phyloP scores from a whole-genome alignment of 2,113 vertebrate genomes.

The Coturnix japonica region DNA sequence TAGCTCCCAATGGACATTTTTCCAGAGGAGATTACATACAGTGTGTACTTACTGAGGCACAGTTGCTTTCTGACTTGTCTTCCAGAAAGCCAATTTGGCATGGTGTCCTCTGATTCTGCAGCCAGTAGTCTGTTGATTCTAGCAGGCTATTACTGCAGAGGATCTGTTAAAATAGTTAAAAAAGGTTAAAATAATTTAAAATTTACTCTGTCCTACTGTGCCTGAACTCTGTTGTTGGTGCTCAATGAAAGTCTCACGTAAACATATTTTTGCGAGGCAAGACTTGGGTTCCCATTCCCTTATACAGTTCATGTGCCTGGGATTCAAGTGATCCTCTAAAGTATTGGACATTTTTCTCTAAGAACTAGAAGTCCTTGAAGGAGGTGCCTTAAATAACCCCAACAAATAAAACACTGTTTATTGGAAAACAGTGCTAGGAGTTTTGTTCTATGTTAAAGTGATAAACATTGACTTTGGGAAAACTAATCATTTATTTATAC shows the following conservation, averaged over 20 bases:
- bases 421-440: background rate
- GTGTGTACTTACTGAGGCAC: conserved; percentile 87
- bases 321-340: background rate
- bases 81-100: conserved; percentile 91
- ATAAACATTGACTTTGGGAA: background rate
- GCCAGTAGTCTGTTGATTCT: conserved; percentile 95
- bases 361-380: background rate
- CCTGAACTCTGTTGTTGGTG: background rate
- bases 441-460: background rate
- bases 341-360: background rate
- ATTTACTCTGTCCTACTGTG: background rate
- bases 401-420: background rate
- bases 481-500: background rate
- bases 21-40: background rate
- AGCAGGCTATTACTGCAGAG: conserved; percentile 89
- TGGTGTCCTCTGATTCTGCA: conserved; percentile 89
- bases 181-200: background rate
- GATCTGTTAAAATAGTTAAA: conserved; percentile 82
- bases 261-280: background rate
- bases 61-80: conserved; percentile 85
- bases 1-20: background rate
- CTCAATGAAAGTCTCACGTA: background rate
- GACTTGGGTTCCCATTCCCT: background rate
- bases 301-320: background rate
- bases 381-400: background rate